Evolutionary conservation across 2,113 vertebrate species (phyloP).

Genomic region (Larimichthys crocea): DNA sequence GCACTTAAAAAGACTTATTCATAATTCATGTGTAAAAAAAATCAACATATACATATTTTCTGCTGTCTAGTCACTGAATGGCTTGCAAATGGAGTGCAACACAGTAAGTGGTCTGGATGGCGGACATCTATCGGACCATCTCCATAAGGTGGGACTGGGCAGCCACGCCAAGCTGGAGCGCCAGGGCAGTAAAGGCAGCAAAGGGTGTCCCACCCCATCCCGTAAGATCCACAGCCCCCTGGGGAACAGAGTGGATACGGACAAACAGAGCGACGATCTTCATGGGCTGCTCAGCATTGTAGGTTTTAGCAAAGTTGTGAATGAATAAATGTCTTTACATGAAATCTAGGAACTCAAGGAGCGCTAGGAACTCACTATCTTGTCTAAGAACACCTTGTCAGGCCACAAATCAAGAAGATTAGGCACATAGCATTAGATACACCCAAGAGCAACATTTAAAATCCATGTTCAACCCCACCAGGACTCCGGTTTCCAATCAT

Average conservation of each 20-base stretch:
- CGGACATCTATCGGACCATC: slow-evolving; percentile 54
- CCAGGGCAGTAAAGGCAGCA: slow-evolving; percentile 86
- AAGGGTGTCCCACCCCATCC: slow-evolving; percentile 75
- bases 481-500: slow-evolving; percentile 75
- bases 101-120: slow-evolving; percentile 76
- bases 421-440: not conserved
- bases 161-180: slow-evolving; percentile 90
- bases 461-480: slow-evolving; percentile 36
- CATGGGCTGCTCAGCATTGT: slow-evolving; percentile 73
- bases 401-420: not conserved
- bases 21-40: not conserved
- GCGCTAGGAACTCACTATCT: not conserved
- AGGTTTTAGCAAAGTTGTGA: slow-evolving; percentile 18
- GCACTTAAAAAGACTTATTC: rapidly evolving
- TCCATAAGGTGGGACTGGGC: slow-evolving; percentile 85
- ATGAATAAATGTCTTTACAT: not conserved
- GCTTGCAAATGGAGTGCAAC: slow-evolving; percentile 92
- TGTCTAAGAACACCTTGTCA: not conserved
- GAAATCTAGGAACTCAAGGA: no score
- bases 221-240: slow-evolving; percentile 85
- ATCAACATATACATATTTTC: not conserved
- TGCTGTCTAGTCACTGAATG: slow-evolving; percentile 87
- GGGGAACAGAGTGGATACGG: slow-evolving; percentile 79
- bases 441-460: not conserved
- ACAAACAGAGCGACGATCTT: slow-evolving; percentile 88